Evolutionary conservation across 2,113 vertebrate species (phyloP), one percentile per base, ranked within the genome.

Genomic region (Emydocephalus ijimae): DNA sequence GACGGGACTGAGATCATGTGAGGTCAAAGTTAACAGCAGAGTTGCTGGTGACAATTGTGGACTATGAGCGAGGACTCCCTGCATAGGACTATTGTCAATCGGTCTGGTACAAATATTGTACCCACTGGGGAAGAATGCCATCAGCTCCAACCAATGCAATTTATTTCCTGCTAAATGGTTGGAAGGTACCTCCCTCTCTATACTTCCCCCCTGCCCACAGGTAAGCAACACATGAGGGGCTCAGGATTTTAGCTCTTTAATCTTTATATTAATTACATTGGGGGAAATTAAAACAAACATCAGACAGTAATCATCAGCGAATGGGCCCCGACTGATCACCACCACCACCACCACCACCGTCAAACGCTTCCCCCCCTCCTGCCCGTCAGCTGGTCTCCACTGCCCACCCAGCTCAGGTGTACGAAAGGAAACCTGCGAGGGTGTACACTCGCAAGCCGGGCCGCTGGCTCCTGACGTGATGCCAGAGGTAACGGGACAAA

Each of bases 401-500:
- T 5, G 21, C 11, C 59, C 23, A 34, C 11, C 12, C 9, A 5
- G 4, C 87, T 93, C 90, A 93, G 74, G 45, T 12, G 0, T 74
- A 85, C 6, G 87, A 4, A 20, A 93, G 93, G 90, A 93, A 93
- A 6, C 87, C 91, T 0, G 88, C 39, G 0, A 93, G 93, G 0
- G 87, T 93, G 55, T 91, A 93, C 5, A 93, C 90, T 4, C 93
- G n/a, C 69, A 93, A 50, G 69, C 90, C 48, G 0, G 93, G 93
- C n/a, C 45, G 48, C 87, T 91, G 92, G 95, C 97, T 98, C 95
- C 96, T 95, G 92, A 98, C 95, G 89, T 97, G 97, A 88, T 98
- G 98, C 98, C 98, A 98, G 92, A 98, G 97, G 87, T 96, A 98
- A 26, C 97, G 97, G 1, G 98, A 96, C 7, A 98, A 97, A 87